These are phyloP conservation scores for Calosoma granatense DNA, from an alignment of 1,140 invertebrate genomes.

Conservation along the genomic window DNA sequence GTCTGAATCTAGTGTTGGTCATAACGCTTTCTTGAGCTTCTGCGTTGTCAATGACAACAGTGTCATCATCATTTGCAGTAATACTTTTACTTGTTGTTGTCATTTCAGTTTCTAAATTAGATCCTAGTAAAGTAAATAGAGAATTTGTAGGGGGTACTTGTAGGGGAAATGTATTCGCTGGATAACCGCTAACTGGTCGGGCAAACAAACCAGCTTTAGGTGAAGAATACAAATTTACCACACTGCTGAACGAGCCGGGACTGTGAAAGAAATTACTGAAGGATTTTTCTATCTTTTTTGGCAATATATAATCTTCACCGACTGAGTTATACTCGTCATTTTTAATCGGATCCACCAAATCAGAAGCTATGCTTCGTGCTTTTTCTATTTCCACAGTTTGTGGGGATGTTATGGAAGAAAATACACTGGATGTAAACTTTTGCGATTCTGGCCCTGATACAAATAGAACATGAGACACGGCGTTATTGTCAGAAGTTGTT, in stretches of 20 bases:
- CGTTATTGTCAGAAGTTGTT: slow-evolving; percentile 19
- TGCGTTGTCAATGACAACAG: slow-evolving; percentile 9
- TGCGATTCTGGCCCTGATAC: slow-evolving; percentile 16
- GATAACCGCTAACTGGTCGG: background rate
- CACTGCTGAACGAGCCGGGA: background rate
- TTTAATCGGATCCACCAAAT: slow-evolving; percentile 11
- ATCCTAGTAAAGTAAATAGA: slow-evolving; percentile 1
- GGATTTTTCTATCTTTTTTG: background rate
- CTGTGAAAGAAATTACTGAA: slow-evolving; percentile 12
- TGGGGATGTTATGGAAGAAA: background rate
- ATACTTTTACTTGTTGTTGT: slow-evolving; percentile 11
- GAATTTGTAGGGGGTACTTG: background rate
- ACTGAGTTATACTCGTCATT: background rate
- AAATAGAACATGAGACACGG: slow-evolving; percentile 16
- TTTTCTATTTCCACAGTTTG: background rate
- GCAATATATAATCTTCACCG: background rate
- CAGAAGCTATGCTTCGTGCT: slow-evolving; percentile 14
- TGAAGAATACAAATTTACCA: slow-evolving; percentile 12
- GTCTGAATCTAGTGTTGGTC: background rate
- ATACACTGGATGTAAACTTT: background rate
- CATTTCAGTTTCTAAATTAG: slow-evolving; percentile 1
- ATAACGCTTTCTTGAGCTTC: slow-evolving; percentile 14
- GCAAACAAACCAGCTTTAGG: slow-evolving; percentile 8
- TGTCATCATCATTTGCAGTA: slow-evolving; percentile 10
- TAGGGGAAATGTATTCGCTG: slow-evolving; percentile 2